These are phyloP conservation scores for Cecropterus lyciades DNA, from an alignment of 1,140 invertebrate genomes.

Conservation along the genomic window DNA sequence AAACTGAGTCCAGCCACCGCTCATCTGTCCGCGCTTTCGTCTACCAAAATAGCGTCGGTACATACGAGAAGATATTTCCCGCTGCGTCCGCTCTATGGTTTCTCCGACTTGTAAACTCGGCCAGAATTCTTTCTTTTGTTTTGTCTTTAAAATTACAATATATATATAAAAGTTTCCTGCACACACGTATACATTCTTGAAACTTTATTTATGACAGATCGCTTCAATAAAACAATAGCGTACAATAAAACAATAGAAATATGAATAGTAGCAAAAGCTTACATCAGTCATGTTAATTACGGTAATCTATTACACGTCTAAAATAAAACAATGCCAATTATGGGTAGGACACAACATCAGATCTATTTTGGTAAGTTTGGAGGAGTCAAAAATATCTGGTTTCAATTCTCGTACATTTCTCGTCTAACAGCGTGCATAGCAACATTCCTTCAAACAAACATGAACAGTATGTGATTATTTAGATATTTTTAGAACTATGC, in stretches of 20 bases:
- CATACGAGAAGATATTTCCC: conserved; percentile 14
- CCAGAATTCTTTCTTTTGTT: conserved; percentile 9
- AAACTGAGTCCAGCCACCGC: conserved; percentile 28
- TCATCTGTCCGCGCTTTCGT: conserved; percentile 32
- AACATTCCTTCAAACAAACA: conserved; percentile 38
- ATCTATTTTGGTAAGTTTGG: conserved; percentile 42
- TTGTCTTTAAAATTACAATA: conserved; percentile 10
- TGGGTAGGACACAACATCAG: conserved; percentile 16
- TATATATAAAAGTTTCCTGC: background rate
- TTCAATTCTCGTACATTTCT: conserved; percentile 40
- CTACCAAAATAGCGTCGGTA: conserved; percentile 33
- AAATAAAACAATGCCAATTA: conserved; percentile 19
- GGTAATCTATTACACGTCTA: background rate
- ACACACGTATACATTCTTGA: too few species aligned
- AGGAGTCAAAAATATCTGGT: conserved; percentile 46
- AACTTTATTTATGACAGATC: background rate
- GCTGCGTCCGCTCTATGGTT: conserved; percentile 20
- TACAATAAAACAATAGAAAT: background rate
- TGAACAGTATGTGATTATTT: conserved; percentile 22
- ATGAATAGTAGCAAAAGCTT: background rate
- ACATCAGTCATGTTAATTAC: background rate
- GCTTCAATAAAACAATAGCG: background rate
- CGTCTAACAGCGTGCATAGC: conserved; percentile 38
- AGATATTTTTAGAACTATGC: conserved; percentile 37
- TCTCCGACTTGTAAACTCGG: conserved; percentile 6